phyloP scores from a whole-genome alignment of 30 jellyfish, hydroid and myxozoan genomes.

The Aurelia sp. region DNA sequence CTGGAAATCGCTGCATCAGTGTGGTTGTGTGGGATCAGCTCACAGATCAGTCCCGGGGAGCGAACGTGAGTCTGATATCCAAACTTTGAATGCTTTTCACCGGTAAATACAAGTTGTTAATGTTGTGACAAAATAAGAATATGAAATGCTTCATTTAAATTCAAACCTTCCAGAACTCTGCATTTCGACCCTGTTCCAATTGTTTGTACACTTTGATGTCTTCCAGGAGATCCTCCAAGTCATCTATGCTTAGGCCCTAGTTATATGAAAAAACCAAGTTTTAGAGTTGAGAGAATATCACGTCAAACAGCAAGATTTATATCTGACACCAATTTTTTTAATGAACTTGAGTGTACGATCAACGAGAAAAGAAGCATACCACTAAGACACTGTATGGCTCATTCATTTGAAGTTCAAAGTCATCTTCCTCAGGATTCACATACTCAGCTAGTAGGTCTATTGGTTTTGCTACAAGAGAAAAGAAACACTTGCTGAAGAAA shows the following conservation, averaged over 20 bases:
- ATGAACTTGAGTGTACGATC: background rate
- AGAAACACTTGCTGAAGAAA: no score
- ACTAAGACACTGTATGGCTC: slow-evolving; percentile 96
- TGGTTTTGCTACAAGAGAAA: slow-evolving; percentile 78
- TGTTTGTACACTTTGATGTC: slow-evolving; percentile 91
- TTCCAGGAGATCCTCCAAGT: slow-evolving; percentile 94
- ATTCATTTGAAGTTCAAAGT: slow-evolving; percentile 95
- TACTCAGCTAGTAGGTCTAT: slow-evolving; percentile 97
- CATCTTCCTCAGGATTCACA: slow-evolving; percentile 96
- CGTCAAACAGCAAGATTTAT: no score
- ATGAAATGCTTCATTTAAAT: background rate
- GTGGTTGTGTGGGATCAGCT: no score
- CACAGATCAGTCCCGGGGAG: no score
- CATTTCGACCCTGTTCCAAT: slow-evolving; percentile 87
- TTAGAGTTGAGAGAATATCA: no score
- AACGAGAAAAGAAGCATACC: slow-evolving; percentile 30
- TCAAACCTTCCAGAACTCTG: slow-evolving; percentile 93
- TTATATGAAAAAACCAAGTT: background rate
- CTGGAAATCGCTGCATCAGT: no score
- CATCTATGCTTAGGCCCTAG: slow-evolving; percentile 95
- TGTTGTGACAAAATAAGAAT: background rate
- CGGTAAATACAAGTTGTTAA: background rate
- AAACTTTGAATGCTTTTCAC: no score
- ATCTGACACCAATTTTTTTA: no score
- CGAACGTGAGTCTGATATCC: no score